phyloP scores from a whole-genome alignment of 23 tunicate genomes.

The Trididemnum miniatum region DNA sequence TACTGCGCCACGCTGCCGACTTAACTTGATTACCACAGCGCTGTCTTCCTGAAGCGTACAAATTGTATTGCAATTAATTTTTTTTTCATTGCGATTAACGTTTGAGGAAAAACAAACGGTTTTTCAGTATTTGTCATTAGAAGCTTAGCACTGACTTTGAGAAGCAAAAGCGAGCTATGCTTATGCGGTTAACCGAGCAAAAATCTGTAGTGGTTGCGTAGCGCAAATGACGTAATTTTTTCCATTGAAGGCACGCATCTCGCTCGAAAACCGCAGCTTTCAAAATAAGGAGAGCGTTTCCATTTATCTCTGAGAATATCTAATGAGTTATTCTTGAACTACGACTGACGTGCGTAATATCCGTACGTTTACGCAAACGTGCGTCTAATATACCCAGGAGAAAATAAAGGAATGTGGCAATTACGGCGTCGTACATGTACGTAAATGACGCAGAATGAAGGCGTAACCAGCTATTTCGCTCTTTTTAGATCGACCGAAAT shows the following conservation, averaged over 20 bases:
- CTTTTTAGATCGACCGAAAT: not conserved
- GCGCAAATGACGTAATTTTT: too few species aligned
- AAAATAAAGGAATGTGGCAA: not conserved
- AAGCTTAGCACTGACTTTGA: too few species aligned
- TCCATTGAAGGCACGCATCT: not conserved
- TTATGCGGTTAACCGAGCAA: too few species aligned
- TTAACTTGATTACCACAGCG: too few species aligned
- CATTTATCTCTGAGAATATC: not conserved
- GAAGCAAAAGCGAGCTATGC: too few species aligned
- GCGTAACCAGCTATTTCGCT: not conserved
- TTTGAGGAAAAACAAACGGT: too few species aligned
- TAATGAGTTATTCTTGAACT: not conserved
- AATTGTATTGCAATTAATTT: too few species aligned
- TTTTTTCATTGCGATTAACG: too few species aligned
- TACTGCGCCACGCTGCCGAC: too few species aligned
- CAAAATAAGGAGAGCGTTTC: not conserved
- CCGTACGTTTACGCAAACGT: not conserved
- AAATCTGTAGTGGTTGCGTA: too few species aligned
- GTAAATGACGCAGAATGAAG: not conserved
- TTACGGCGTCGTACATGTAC: not conserved
- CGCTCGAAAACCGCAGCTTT: not conserved
- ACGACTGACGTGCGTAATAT: not conserved
- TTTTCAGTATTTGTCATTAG: too few species aligned
- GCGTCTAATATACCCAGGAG: not conserved
- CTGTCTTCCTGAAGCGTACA: too few species aligned